Percentiles rank a stretch among this genome's conserved stretches.
Conservation (phyloP, 2,888 invertebrate species). For the Eurois occulta region DNA sequence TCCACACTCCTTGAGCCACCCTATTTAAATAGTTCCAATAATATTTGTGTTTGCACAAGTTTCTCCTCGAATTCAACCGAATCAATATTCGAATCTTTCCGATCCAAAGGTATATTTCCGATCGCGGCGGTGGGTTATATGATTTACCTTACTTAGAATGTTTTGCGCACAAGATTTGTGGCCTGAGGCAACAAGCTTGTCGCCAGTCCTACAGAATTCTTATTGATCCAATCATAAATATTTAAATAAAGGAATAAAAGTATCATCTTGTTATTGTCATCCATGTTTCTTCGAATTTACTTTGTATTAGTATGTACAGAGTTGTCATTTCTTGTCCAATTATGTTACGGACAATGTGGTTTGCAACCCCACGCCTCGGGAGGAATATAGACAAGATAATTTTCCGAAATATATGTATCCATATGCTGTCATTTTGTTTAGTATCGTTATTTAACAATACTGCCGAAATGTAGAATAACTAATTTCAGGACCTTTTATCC, state of each 20-base stretch:
- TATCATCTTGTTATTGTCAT: constrained; percentile 36
- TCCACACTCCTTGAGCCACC: constrained; percentile 21
- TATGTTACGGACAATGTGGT: constrained; percentile 24
- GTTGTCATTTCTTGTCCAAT: constrained; percentile 30
- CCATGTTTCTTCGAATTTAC: constrained; percentile 29
- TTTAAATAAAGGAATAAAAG: constrained; percentile 52
- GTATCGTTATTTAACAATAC: neutral
- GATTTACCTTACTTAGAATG: constrained; percentile 48
- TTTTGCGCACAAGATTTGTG: constrained; percentile 41
- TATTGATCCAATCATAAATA: constrained; percentile 50
- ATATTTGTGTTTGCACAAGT: constrained; percentile 43
- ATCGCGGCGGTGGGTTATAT: constrained; percentile 26
- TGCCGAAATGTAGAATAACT: constrained; percentile 7
- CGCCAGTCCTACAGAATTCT: constrained; percentile 23
- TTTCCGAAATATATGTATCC: neutral
- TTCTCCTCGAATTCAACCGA: constrained; percentile 31
- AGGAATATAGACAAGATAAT: neutral
- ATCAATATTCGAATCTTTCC: constrained; percentile 48
- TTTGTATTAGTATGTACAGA: constrained; percentile 14
- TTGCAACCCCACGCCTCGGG: neutral
- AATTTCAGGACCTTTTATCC: constrained; percentile 10
- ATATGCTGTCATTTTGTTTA: neutral
- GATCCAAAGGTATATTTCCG: constrained; percentile 16
- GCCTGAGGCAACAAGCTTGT: constrained; percentile 37
- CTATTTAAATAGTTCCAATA: constrained; percentile 33